A percentile compares a stretch with the other conserved stretches of the same genome.
Evolutionary conservation across 92 coral and sea anemone species (phyloP).

Genomic region (Porites cylindrica): DNA sequence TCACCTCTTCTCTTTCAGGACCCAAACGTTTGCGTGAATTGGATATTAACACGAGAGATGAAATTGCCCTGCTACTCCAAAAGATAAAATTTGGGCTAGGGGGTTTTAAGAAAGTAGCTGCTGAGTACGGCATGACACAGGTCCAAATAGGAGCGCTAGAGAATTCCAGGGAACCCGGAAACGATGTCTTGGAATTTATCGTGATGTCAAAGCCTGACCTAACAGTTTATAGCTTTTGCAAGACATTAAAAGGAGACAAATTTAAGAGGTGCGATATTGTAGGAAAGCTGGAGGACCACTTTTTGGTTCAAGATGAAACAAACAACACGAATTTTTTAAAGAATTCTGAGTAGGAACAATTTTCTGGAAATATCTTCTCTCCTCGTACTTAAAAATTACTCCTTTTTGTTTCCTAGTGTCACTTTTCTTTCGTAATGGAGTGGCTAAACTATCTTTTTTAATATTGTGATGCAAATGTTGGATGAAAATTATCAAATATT

Average conservation of each 20-base stretch:
- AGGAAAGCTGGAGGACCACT: neutral
- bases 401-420: no score
- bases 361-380: no score
- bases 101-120: neutral
- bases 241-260: neutral
- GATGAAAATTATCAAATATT: no score
- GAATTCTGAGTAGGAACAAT: no score
- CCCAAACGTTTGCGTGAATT: neutral
- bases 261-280: slow-evolving; percentile 20
- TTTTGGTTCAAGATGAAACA: no score
- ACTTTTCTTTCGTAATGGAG: no score
- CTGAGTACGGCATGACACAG: neutral
- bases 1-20: neutral
- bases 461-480: no score
- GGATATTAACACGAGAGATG: neutral
- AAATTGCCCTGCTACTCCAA: neutral
- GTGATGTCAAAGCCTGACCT: neutral
- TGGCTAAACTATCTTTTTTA: no score
- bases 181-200: neutral
- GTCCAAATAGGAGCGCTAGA: neutral
- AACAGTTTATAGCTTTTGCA: slow-evolving; percentile 13
- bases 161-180: neutral
- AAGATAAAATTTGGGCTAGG: neutral
- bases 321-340: no score
- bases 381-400: no score